Base-by-base conservation (phyloP, 53 echinoderm and acorn worm species). In the Luidia sarsii region DNA sequence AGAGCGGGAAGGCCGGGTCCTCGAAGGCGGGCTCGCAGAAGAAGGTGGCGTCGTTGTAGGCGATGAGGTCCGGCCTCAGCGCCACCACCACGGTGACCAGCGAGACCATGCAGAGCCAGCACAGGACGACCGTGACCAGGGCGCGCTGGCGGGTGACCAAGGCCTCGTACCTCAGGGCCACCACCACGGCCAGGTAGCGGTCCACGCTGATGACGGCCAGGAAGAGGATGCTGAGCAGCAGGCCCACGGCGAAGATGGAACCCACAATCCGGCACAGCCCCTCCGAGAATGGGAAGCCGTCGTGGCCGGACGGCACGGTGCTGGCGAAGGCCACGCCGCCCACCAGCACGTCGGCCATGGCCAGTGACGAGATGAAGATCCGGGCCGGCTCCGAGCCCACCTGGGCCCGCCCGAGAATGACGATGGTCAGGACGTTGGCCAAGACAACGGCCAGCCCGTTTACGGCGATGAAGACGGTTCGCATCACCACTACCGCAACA, bases 11-110 rank as follows among this genome's bases (percentile, higher is more conserved):
- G 28, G 8, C 38, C 7, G 72, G 37, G 20, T 64, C 64, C 34
- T 65, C 81, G 32, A 65, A 81, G 39, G 32, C 18, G 24, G 81
- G 67, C 67, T 65, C 52, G 61, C 81, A 81, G 33, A 65, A 72
- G 23, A 72, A 37, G 10, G 72, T 72, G 25, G 72, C 72, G 1
- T 4, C 2, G 72, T 72, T 72, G 56, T 54, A 72, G 14, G 36
- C 20, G 38, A 56, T 72, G 23, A 41, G 19, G 35, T 54, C 29
- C 2, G 53, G 25, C 15, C 38, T 55, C 24, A 56, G 38, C n/a
- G 36, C 33, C 3, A 49, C 28, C 9, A 50, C 28, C 5, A 49
- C 24, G 21, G 41, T 11, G 9, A 51, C 22, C 11, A 31, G 14
- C 0, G 21, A 34, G 1, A 56, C 36, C 7, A 37, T 53, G 3